phyloP scores from a whole-genome alignment of 2,113 vertebrate species.

The Oreochromis niloticus region DNA sequence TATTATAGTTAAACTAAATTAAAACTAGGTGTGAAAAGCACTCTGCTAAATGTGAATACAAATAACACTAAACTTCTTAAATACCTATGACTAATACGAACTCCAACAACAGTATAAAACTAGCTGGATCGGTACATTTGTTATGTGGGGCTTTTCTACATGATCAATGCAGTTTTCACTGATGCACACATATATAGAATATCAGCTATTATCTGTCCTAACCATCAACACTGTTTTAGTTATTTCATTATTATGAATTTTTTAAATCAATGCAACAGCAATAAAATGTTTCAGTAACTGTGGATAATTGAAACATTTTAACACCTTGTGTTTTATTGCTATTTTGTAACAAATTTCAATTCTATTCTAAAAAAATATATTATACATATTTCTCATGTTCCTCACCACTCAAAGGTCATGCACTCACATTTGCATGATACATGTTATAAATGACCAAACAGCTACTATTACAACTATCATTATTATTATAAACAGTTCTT shows the following conservation, averaged over 20 bases:
- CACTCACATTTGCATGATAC: background rate
- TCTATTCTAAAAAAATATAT: too few relatives aligned
- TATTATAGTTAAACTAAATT: background rate
- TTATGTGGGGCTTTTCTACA: background rate
- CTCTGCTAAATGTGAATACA: background rate
- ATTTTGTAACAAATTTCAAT: background rate
- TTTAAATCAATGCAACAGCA: rapidly evolving
- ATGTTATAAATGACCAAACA: background rate
- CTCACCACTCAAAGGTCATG: background rate
- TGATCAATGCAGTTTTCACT: background rate
- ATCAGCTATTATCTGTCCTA: background rate
- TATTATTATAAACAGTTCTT: background rate
- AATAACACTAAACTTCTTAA: background rate
- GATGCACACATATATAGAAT: rapidly evolving
- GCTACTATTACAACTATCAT: background rate
- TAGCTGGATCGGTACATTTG: background rate
- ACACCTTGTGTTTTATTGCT: background rate
- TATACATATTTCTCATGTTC: background rate
- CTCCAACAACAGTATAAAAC: background rate
- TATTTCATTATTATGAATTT: background rate
- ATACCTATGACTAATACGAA: background rate
- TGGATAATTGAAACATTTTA: background rate
- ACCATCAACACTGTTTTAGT: background rate
- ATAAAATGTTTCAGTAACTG: background rate
- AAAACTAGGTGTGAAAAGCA: background rate